Conservation (phyloP, 2,113 vertebrate genomes). For the Brachypteracias leptosomus region DNA sequence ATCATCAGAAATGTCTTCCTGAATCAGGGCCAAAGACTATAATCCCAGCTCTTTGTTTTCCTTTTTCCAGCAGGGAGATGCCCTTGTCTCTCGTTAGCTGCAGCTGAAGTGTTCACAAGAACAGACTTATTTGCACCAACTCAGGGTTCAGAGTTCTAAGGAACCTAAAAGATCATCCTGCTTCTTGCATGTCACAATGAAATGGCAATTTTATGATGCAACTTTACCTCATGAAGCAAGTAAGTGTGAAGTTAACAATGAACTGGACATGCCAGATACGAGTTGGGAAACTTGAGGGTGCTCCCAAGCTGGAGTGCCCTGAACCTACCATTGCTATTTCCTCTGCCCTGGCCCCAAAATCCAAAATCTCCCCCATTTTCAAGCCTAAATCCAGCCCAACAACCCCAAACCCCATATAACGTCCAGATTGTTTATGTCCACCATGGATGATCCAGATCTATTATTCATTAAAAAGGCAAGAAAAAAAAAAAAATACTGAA, state of each 20-base stretch:
- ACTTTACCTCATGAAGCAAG: not conserved
- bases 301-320: not conserved
- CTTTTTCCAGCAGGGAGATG: not conserved
- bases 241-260: not conserved
- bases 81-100: not conserved
- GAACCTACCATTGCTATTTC: too few species aligned
- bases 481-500: too few species aligned
- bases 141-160: not conserved
- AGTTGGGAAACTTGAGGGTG: not conserved
- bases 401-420: not conserved
- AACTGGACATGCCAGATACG: not conserved
- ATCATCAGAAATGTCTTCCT: not conserved
- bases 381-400: not conserved
- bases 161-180: not conserved
- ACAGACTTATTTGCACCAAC: not conserved
- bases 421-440: not conserved
- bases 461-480: not conserved
- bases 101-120: not conserved
- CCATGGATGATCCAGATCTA: not conserved
- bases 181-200: not conserved
- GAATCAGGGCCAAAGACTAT: not conserved
- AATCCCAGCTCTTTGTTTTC: not conserved
- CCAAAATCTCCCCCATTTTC: not conserved
- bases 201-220: not conserved
- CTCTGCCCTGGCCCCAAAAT: not conserved